Evolutionary conservation across 2,888 invertebrate genomes (phyloP).

Genomic region (Archips xylosteana): DNA sequence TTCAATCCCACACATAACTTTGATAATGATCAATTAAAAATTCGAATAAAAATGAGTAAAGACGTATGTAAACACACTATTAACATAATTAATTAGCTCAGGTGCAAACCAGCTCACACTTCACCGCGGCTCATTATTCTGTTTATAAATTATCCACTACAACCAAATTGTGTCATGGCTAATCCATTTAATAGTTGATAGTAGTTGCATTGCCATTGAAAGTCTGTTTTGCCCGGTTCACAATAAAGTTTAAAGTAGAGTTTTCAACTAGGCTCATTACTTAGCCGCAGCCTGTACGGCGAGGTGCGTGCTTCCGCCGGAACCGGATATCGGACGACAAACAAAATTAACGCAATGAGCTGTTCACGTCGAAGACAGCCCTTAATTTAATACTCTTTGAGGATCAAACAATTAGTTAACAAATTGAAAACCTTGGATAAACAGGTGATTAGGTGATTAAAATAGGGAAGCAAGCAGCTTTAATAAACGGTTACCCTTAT

Average conservation of each 20-base stretch:
- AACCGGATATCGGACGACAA: slow-evolving; percentile 78
- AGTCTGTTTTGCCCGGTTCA: not conserved
- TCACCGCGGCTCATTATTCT: slow-evolving; percentile 13
- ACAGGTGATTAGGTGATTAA: slow-evolving; percentile 39
- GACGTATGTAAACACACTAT: not conserved
- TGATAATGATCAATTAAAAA: not conserved
- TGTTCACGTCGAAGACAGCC: slow-evolving; percentile 51
- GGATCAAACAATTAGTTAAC: slow-evolving; percentile 42
- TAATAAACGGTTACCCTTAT: slow-evolving; percentile 28
- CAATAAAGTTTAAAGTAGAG: slow-evolving; percentile 54
- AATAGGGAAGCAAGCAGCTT: slow-evolving; percentile 19
- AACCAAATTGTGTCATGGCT: slow-evolving; percentile 30
- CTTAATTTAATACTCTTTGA: slow-evolving; percentile 39
- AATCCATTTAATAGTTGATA: slow-evolving; percentile 36
- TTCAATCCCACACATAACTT: not conserved
- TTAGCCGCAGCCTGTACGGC: slow-evolving; percentile 68
- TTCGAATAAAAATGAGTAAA: not conserved
- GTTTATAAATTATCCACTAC: slow-evolving; percentile 30
- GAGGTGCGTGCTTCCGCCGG: slow-evolving; percentile 76
- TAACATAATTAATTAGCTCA: not conserved
- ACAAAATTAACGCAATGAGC: slow-evolving; percentile 81
- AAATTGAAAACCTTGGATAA: slow-evolving; percentile 43
- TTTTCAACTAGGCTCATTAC: slow-evolving; percentile 80
- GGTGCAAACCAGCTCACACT: slow-evolving; percentile 9
- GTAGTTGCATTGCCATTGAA: slow-evolving; percentile 14